phyloP scores from a whole-genome alignment of 2,888 invertebrate species.

The Salpingus planirostris region DNA sequence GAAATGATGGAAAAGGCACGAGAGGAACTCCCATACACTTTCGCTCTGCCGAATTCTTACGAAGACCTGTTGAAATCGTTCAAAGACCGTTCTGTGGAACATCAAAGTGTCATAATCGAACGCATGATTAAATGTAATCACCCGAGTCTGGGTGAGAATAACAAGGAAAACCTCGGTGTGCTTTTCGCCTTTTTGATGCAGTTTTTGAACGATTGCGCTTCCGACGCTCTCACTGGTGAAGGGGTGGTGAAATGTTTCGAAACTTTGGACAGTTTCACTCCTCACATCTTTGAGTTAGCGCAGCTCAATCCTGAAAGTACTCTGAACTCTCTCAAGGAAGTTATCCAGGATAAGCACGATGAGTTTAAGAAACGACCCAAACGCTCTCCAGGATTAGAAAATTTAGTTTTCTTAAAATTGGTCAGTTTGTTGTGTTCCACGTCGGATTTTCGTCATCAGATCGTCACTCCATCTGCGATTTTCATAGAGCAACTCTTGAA shows the following conservation, averaged over 20 bases:
- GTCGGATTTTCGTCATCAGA: conserved; percentile 82
- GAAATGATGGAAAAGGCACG: conserved; percentile 41
- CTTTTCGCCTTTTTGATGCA: conserved; percentile 72
- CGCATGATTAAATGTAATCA: conserved; percentile 83
- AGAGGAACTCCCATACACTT: conserved; percentile 50
- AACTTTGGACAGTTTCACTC: conserved; percentile 48
- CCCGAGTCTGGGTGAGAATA: conserved; percentile 67
- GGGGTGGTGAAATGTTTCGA: conserved; percentile 50
- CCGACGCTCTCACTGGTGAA: conserved; percentile 35
- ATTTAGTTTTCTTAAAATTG: conserved; percentile 73
- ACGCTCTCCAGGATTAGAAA: conserved; percentile 56
- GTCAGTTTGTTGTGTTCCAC: conserved; percentile 76
- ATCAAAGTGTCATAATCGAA: conserved; percentile 65
- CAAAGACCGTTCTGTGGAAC: conserved; percentile 49
- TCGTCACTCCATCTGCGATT: conserved; percentile 75
- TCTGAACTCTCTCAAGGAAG: conserved; percentile 56
- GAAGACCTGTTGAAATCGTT: conserved; percentile 56
- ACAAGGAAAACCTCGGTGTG: conserved; percentile 65
- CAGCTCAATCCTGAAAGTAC: conserved; percentile 62
- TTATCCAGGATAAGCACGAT: conserved; percentile 63
- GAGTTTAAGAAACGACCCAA: conserved; percentile 52
- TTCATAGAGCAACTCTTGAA: conserved; percentile 76
- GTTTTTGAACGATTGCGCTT: conserved; percentile 61
- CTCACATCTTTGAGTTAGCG: conserved; percentile 56
- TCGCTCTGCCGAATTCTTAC: conserved; percentile 53